These are phyloP conservation scores for Drosophila guanche DNA, from an alignment of 1,140 invertebrate genomes.

Conservation along the genomic window DNA sequence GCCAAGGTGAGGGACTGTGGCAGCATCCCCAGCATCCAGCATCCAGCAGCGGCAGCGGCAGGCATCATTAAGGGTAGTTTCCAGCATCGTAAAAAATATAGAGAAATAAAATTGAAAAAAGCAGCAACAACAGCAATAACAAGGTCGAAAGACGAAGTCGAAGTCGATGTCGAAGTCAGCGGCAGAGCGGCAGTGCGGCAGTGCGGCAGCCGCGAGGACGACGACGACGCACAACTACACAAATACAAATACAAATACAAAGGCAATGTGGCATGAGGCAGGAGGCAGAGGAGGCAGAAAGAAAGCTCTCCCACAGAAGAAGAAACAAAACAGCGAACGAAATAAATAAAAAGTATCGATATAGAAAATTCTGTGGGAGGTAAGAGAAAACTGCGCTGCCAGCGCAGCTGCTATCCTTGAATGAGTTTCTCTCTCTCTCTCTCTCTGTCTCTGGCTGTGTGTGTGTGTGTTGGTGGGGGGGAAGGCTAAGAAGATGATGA, in stretches of 20 bases:
- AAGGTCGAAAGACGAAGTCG: slow-evolving; percentile 58
- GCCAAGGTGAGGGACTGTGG: neutral
- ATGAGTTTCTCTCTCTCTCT: slow-evolving; percentile 17
- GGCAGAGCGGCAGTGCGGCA: neutral
- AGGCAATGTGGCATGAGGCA: slow-evolving; percentile 3
- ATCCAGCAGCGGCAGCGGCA: slow-evolving; percentile 37
- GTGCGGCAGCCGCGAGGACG: slow-evolving; percentile 7
- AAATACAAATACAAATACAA: slow-evolving; percentile 41
- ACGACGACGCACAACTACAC: slow-evolving; percentile 42
- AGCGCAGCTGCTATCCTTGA: slow-evolving; percentile 44
- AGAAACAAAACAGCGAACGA: slow-evolving; percentile 55
- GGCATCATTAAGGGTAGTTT: slow-evolving; percentile 81
- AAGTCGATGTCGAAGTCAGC: slow-evolving; percentile 36
- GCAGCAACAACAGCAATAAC: slow-evolving; percentile 31
- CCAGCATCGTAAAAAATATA: slow-evolving; percentile 78
- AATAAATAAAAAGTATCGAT: slow-evolving; percentile 69
- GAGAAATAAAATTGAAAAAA: slow-evolving; percentile 79
- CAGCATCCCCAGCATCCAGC: neutral
- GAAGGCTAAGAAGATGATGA: neutral
- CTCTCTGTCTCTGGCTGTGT: slow-evolving; percentile 10
- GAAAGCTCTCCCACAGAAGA: slow-evolving; percentile 12
- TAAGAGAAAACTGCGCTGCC: slow-evolving; percentile 54
- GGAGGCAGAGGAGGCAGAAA: neutral
- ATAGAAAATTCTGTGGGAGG: slow-evolving; percentile 49
- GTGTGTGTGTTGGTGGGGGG: neutral